phyloP scores from a whole-genome alignment of 2,113 vertebrate species.

The Piliocolobus tephrosceles region DNA sequence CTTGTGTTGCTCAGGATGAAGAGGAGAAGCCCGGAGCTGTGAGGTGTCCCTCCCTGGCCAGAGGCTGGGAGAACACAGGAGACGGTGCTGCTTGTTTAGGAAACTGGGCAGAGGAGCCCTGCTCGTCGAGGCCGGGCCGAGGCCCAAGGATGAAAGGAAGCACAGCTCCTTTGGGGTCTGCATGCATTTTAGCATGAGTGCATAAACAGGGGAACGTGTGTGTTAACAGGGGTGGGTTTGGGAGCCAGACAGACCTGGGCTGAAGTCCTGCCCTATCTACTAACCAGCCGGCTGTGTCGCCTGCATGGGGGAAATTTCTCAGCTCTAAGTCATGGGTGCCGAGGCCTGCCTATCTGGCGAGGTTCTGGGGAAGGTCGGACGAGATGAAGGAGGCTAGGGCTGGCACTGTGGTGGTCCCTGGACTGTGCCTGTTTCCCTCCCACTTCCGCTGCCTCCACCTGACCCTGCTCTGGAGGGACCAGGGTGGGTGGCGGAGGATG shows the following conservation, averaged over 20 bases:
- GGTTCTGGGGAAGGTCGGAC: neutral
- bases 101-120: neutral
- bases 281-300: fast-evolving
- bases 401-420: fast-evolving
- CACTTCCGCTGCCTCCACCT: fast-evolving
- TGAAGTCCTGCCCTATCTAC: fast-evolving
- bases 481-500: neutral
- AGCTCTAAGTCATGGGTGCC: neutral
- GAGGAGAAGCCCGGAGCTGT: no score
- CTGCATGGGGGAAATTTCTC: neutral
- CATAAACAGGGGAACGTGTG: fast-evolving
- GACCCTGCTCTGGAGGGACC: neutral
- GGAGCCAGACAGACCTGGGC: neutral
- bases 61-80: neutral
- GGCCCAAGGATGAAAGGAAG: neutral
- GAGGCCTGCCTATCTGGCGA: neutral
- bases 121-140: fast-evolving
- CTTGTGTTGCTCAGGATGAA: neutral
- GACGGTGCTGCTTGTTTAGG: neutral
- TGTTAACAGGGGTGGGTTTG: neutral
- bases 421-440: fast-evolving
- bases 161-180: neutral
- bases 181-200: no score
- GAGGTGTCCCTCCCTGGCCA: neutral
- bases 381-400: neutral